Evolutionary conservation across 2,113 vertebrate species (phyloP).

Genomic region (Serinus canaria): DNA sequence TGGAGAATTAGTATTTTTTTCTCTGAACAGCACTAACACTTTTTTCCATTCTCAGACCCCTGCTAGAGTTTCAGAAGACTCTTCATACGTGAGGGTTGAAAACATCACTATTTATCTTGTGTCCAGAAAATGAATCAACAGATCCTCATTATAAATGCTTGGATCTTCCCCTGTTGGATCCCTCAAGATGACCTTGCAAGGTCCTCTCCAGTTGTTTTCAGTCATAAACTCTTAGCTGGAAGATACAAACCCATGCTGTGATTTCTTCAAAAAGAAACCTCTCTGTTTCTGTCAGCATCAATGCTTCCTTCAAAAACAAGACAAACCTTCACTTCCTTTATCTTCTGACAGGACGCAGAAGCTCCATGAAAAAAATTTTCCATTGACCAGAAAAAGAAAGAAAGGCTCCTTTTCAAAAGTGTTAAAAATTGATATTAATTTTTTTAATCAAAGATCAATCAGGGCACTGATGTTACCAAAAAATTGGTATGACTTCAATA

Average conservation of each 20-base stretch:
- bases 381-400: not conserved
- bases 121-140: not conserved
- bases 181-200: constrained; percentile 3
- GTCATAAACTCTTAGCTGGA: not conserved
- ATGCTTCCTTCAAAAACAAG: not conserved
- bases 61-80: not conserved
- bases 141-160: not conserved
- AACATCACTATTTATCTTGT: not conserved
- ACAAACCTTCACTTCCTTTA: not conserved
- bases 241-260: not conserved
- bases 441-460: not conserved
- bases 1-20: not conserved
- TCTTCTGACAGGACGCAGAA: not conserved
- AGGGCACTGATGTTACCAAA: not conserved
- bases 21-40: not conserved
- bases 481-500: not conserved
- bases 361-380: not conserved
- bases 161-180: not conserved
- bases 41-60: not conserved
- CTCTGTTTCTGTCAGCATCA: not conserved
- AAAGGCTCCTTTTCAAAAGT: not conserved
- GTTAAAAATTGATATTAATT: not conserved
- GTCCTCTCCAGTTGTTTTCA: constrained; percentile 16
- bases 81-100: not conserved
- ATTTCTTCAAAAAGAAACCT: not conserved